These are phyloP conservation scores for Acanthosepion lycidas DNA, from an alignment of 2,888 invertebrate species.

Conservation along the genomic window DNA sequence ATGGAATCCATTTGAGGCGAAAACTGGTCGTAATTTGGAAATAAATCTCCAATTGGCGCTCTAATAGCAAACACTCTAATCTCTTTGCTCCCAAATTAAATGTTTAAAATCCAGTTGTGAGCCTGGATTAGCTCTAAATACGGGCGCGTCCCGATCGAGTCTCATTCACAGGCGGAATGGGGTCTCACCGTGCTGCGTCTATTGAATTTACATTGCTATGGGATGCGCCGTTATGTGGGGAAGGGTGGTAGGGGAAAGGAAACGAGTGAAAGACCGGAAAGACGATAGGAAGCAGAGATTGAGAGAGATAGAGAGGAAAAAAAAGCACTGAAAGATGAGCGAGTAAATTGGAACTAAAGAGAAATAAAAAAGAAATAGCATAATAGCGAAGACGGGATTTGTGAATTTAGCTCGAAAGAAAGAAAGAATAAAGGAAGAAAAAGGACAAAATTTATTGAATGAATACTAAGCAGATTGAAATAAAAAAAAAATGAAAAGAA, in stretches of 20 bases:
- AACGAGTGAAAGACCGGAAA: background rate
- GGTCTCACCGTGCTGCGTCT: background rate
- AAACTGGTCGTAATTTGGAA: conserved; percentile 37
- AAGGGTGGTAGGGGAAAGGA: background rate
- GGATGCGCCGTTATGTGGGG: background rate
- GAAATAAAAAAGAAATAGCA: background rate
- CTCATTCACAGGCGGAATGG: conserved; percentile 33
- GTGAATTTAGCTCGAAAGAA: background rate
- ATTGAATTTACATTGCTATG: conserved; percentile 33
- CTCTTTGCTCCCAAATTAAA: conserved; percentile 44
- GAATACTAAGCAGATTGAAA: background rate
- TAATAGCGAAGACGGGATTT: background rate
- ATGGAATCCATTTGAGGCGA: conserved; percentile 42
- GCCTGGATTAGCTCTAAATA: conserved; percentile 36
- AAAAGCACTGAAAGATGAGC: background rate
- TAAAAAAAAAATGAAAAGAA: background rate
- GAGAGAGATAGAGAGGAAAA: background rate
- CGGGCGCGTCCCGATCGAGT: conserved; percentile 3
- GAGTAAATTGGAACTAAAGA: background rate
- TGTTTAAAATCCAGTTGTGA: conserved; percentile 42
- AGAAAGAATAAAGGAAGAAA: background rate
- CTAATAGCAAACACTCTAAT: conserved; percentile 38
- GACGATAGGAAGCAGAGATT: background rate
- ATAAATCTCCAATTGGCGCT: conserved; percentile 45
- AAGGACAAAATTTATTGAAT: background rate